Base-by-base conservation (phyloP, 2,113 vertebrate species). In the Columba janthina region DNA sequence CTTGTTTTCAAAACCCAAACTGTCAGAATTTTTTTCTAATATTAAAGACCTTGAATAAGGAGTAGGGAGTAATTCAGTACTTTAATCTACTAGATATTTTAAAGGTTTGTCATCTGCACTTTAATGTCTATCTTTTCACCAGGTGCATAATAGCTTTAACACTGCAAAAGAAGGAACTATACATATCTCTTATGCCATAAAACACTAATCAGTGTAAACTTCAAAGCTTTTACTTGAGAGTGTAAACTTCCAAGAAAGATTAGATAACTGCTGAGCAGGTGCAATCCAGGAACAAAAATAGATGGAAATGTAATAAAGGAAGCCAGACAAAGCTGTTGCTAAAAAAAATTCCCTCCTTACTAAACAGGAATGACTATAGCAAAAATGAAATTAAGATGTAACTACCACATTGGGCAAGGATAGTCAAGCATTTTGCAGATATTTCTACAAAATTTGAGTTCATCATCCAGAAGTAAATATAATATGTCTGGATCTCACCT, bases 251-350 rank as follows among this genome's bases (percentile, higher is more conserved):
- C 94, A 96, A 97, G 96, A 93, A 96, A 97, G 95, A 96, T 97
- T 90, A 97, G 97, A 97, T 97, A 95, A 87, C 89, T 94, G 80
- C 85, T 66, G 53, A 93, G 97, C 98, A 98, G 98, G 98, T 98
- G 97, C 95, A 96, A 93, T 96, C 79, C 91, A 97, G 94, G 83
- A 95, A 93, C 69, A 93, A 83, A 89, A 94, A 93, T 89, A 93
- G 64, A 95, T 71, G 46, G 77, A 90, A 91, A 82, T 42, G 31
- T 48, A 93, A 94, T 90, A 96, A 93, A 97, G 92, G 58, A 97
- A 91, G 67, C 56, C 69, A 79, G 89, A 93, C 94, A 95, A 95
- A 97, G 85, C 86, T 92, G 94, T 76, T 94, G 93, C 94, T 96
- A 85, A 86, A 79, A 81, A 58, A 22, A 10, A 10, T 54, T 69